phyloP scores from a whole-genome alignment of 2,888 invertebrate species.

The Troides helena region DNA sequence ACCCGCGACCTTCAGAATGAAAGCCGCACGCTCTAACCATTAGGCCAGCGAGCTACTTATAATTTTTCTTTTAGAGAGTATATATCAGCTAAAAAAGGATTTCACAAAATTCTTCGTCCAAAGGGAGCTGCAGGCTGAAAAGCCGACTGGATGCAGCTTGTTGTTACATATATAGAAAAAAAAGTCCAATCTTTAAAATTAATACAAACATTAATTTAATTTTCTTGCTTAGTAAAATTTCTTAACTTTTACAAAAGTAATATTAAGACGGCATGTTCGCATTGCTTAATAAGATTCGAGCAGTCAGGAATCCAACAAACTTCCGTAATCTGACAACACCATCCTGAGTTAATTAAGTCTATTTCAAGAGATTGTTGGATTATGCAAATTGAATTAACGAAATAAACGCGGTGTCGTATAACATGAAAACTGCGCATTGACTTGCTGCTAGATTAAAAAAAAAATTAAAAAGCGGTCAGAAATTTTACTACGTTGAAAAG shows the following conservation, averaged over 20 bases:
- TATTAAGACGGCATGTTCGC: conserved; percentile 24
- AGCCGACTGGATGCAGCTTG: background rate
- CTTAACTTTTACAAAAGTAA: conserved; percentile 24
- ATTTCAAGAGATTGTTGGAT: conserved; percentile 25
- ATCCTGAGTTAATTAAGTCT: conserved; percentile 25
- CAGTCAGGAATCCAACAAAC: conserved; percentile 23
- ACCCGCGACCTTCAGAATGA: no score
- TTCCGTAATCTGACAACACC: conserved; percentile 18
- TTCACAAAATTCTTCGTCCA: no score
- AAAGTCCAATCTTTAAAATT: background rate
- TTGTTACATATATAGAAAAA: background rate
- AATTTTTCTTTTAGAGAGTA: no score
- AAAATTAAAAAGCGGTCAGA: background rate
- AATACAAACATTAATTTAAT: background rate
- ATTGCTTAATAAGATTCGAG: conserved; percentile 13
- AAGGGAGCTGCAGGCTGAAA: no score
- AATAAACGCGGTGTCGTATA: conserved; percentile 4
- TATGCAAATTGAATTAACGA: conserved; percentile 22
- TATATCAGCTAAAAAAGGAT: no score
- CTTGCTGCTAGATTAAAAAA: background rate
- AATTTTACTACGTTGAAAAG: background rate
- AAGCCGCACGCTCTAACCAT: no score
- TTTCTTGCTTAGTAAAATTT: background rate
- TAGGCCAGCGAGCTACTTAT: no score
- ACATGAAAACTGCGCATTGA: conserved; percentile 4